phyloP scores from a whole-genome alignment of 2,113 vertebrate genomes.

The Eurystomus gularis region DNA sequence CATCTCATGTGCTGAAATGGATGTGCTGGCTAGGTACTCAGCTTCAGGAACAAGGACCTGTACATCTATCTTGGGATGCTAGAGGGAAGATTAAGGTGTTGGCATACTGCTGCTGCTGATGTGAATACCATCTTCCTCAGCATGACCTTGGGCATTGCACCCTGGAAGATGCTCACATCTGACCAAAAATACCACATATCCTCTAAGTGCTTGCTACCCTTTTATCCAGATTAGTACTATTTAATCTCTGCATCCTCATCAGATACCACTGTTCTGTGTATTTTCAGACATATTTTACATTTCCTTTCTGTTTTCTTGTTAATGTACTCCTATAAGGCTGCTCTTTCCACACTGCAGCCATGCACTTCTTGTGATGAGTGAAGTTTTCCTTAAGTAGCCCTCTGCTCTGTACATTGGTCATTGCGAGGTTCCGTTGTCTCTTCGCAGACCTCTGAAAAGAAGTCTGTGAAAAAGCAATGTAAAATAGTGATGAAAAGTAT shows the following conservation, averaged over 20 bases:
- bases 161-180: background rate
- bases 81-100: background rate
- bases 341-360: background rate
- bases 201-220: background rate
- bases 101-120: background rate
- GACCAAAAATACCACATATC: background rate
- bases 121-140: background rate
- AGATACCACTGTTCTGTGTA: background rate
- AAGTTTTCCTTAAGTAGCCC: background rate
- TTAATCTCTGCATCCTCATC: background rate
- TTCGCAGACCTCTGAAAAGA: background rate
- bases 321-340: background rate
- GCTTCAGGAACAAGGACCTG: background rate
- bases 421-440: background rate
- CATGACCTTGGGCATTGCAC: background rate
- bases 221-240: background rate
- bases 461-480: background rate
- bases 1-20: background rate
- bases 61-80: background rate
- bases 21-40: background rate
- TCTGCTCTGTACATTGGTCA: accelerated
- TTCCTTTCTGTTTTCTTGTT: background rate
- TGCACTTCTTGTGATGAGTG: background rate
- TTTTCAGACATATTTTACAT: background rate
- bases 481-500: background rate